These are phyloP conservation scores for Aquatica leii DNA, from an alignment of 2,888 invertebrate species.

Conservation along the genomic window DNA sequence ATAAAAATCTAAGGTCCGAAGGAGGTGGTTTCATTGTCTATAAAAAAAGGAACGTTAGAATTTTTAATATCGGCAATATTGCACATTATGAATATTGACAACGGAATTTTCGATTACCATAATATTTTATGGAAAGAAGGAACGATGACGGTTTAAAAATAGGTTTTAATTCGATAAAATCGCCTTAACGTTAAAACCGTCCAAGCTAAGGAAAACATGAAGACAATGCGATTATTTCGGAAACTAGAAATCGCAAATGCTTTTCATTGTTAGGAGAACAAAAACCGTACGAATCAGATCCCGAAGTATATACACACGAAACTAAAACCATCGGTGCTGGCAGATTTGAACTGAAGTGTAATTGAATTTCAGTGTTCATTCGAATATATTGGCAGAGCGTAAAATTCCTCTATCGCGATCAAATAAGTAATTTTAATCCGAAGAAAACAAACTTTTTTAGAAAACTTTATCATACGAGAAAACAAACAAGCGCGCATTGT, in stretches of 20 bases:
- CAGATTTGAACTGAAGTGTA: slow-evolving; percentile 24
- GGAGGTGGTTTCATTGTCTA: slow-evolving; percentile 19
- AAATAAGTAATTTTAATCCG: slow-evolving; percentile 18
- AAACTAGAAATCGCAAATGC: slow-evolving; percentile 23
- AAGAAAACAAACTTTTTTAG: slow-evolving; percentile 16
- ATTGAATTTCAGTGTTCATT: slow-evolving; percentile 35
- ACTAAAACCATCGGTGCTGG: slow-evolving; percentile 22
- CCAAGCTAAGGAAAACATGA: slow-evolving; percentile 16
- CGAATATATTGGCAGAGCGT: slow-evolving; percentile 22
- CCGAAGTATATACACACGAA: slow-evolving; percentile 17
- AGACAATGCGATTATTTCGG: slow-evolving; percentile 22
- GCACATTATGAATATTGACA: slow-evolving; percentile 4
- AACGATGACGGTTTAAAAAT: neutral
- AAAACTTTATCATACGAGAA: neutral
- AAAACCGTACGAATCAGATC: slow-evolving; percentile 23
- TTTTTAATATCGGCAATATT: slow-evolving; percentile 31
- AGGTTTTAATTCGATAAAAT: neutral
- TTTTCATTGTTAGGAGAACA: slow-evolving; percentile 15
- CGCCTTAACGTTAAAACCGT: neutral
- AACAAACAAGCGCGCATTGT: neutral
- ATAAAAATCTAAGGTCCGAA: slow-evolving; percentile 7
- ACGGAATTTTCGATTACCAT: slow-evolving; percentile 1
- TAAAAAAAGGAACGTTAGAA: slow-evolving; percentile 25
- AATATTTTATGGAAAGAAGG: no score
- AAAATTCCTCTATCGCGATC: slow-evolving; percentile 18